These are phyloP conservation scores for Cephalopachus bancanus DNA, from an alignment of 2,797 vertebrate genomes.

Conservation along the genomic window DNA sequence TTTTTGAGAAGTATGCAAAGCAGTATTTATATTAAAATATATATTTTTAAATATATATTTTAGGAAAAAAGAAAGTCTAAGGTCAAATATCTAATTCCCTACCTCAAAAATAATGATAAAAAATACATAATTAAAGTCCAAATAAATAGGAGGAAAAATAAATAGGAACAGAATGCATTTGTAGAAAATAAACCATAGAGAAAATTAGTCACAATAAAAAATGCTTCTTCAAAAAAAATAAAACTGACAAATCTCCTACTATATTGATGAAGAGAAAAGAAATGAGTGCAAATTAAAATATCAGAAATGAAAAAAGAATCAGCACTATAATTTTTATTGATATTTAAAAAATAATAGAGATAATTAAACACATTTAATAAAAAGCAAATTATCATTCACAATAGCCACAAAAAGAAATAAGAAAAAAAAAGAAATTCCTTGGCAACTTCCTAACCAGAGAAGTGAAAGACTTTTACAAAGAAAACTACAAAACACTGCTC, in stretches of 20 bases:
- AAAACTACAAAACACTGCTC: too few species aligned
- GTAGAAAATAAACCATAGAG: neutral
- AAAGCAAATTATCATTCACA: too few species aligned
- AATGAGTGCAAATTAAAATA: neutral
- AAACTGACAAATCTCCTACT: neutral
- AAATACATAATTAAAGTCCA: neutral
- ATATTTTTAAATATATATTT: neutral
- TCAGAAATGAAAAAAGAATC: neutral
- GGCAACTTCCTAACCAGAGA: too few species aligned
- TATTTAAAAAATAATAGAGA: neutral
- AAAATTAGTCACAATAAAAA: neutral
- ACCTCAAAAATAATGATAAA: neutral
- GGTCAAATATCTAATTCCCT: neutral
- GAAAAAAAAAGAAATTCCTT: too few species aligned
- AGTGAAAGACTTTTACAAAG: too few species aligned
- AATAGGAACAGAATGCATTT: neutral
- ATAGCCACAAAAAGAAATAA: too few species aligned
- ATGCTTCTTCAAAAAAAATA: neutral
- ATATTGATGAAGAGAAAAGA: neutral
- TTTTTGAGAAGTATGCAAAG: neutral
- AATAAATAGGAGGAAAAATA: neutral
- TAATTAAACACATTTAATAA: neutral
- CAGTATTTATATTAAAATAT: neutral
- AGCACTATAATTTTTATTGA: neutral
- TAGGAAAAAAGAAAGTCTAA: neutral